phyloP scores from a whole-genome alignment of 2,797 vertebrate species.

The Takifugu ocellatus region DNA sequence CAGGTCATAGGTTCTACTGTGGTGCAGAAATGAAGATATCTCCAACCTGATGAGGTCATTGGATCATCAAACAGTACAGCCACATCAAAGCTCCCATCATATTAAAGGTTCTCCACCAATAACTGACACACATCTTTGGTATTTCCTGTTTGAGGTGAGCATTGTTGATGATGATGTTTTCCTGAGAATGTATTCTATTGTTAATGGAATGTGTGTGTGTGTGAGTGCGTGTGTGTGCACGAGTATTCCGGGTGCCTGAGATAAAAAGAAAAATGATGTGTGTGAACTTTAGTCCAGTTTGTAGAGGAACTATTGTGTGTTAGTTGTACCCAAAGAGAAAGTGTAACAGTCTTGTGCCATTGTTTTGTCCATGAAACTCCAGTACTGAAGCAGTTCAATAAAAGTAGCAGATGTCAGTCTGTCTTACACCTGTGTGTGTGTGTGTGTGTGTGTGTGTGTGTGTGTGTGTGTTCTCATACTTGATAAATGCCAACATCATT shows the following conservation, averaged over 20 bases:
- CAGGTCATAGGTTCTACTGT: too few relatives aligned
- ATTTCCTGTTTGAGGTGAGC: conserved; percentile 35
- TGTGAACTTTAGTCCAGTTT: conserved; percentile 61
- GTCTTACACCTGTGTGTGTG: conserved; percentile 18
- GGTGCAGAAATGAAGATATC: too few relatives aligned
- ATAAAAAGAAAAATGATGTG: conserved; percentile 37
- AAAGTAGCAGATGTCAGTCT: conserved; percentile 59
- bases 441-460: too few relatives aligned
- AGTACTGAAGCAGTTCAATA: conserved; percentile 66
- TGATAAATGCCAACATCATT: too few relatives aligned
- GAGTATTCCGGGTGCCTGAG: conserved; percentile 22
- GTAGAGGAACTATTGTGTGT: conserved; percentile 64
- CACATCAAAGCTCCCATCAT: conserved; percentile 7
- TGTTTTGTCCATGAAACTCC: conserved; percentile 67
- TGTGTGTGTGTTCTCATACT: too few relatives aligned
- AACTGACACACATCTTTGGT: conserved; percentile 27
- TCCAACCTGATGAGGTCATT: background rate
- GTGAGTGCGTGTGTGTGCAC: conserved; percentile 10
- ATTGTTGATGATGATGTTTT: conserved; percentile 12
- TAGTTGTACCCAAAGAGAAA: conserved; percentile 70
- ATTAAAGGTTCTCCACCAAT: background rate
- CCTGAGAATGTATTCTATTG: conserved; percentile 65
- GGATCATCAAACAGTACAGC: background rate
- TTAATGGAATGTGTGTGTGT: conserved; percentile 26
- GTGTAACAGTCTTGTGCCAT: conserved; percentile 66